Evolutionary conservation across 2,113 vertebrate species (phyloP), one percentile per base, ranked within the genome.

Genomic region (human): DNA sequence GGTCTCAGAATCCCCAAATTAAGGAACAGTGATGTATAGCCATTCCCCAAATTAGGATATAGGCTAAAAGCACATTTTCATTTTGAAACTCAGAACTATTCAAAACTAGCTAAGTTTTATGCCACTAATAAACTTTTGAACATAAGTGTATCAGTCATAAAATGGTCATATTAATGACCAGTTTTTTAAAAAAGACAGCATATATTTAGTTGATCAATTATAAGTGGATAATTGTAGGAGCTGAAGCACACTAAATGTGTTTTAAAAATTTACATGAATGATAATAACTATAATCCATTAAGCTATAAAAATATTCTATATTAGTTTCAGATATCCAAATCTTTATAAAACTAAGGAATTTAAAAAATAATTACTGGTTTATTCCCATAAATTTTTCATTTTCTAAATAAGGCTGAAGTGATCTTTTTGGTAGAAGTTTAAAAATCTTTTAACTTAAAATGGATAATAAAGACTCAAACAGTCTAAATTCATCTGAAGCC

Each of bases 371-470:
- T 82, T 40, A 50, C 3, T 76, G 25, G 12, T 82, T 93, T 94
- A 81, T 55, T 2, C 1, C 59, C 14, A 83, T 3, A 85, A 14
- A 61, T 16, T 70, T 92, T 59, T 88, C 30, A 89, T 68, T 91
- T 86, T 90, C 23, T 25, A 91, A 89, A 90, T 90, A 87, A 70
- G 76, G 32, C 55, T 88, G 14, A 94, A 76, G n/a, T 86, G 25
- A 93, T 89, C 35, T 22, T 96, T 72, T 22, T 73, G 45, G 85
- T 40, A 92, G 40, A 92, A 48, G 14, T 70, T 91, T 57, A 59
- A 83, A 82, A 79, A 70, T 25, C 3, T 64, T 93, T 86, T 95
- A 79, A 90, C 23, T 93, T 82, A 93, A 96, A 80, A 45, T 66
- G 8, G 32, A 72, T 87, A 52, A 43, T 75, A 35, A 78, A 79